A percentile compares a stretch with the other conserved stretches of the same genome.
Evolutionary conservation across 2,888 invertebrate genomes (phyloP).

Genomic region (Tachystola acroxantha): DNA sequence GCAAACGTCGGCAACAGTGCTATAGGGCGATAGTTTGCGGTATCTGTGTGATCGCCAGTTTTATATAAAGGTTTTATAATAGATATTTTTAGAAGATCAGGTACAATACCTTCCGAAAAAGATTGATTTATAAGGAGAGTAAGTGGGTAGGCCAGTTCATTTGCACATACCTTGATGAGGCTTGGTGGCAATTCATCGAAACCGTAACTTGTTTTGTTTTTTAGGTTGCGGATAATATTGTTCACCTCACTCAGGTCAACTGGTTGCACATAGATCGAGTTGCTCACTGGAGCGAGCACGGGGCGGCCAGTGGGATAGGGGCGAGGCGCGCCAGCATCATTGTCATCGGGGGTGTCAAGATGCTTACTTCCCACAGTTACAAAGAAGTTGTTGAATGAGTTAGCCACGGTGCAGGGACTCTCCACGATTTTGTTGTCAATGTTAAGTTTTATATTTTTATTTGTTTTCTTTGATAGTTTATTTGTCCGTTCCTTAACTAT

Average conservation of each 20-base stretch:
- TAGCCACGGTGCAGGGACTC: not conserved
- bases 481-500: too few relatives aligned
- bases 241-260: slow-evolving; percentile 1
- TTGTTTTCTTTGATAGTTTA: too few relatives aligned
- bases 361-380: not conserved
- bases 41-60: too few relatives aligned
- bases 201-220: slow-evolving; percentile 4
- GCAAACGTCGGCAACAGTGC: too few relatives aligned
- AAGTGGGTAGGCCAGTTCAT: not conserved
- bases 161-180: not conserved
- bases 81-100: too few relatives aligned
- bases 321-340: slow-evolving; percentile 2
- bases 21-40: too few relatives aligned
- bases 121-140: not conserved
- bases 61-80: too few relatives aligned
- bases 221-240: slow-evolving; percentile 1
- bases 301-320: not conserved
- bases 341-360: slow-evolving; percentile 1
- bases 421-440: not conserved
- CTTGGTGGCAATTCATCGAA: not conserved
- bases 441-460: too few relatives aligned
- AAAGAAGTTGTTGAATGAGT: not conserved
- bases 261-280: slow-evolving; percentile 1
- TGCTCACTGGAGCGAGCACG: not conserved
- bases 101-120: too few relatives aligned